Conservation (phyloP, 2,888 invertebrate genomes). For the Hirtodrosophila alboralis region DNA sequence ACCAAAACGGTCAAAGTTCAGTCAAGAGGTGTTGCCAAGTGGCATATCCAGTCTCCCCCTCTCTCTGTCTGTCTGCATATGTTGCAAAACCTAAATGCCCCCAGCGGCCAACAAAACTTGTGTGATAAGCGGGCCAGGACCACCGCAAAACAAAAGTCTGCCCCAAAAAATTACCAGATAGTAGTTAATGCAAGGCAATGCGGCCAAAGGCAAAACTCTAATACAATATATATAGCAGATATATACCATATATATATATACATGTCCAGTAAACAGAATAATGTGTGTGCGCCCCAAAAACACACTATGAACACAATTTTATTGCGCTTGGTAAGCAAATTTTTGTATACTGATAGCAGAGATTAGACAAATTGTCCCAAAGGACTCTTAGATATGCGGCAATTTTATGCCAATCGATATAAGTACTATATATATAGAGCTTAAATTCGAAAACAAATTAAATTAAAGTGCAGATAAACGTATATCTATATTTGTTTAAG, state of each 20-base stretch:
- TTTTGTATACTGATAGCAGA: conserved; percentile 38
- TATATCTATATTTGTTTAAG: too few relatives aligned
- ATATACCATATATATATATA: too few relatives aligned
- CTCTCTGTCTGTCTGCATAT: conserved; percentile 18
- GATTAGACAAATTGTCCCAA: conserved; percentile 45
- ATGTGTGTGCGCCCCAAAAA: conserved; percentile 21
- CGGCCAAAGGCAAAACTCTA: conserved; percentile 33
- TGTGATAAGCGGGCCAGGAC: conserved; percentile 36
- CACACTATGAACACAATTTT: conserved; percentile 15
- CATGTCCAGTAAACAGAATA: conserved; percentile 33
- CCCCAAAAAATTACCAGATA: conserved; percentile 3
- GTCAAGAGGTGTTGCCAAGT: conserved; percentile 66
- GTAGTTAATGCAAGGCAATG: conserved; percentile 32
- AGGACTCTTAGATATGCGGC: conserved; percentile 38
- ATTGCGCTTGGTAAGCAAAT: conserved; percentile 49
- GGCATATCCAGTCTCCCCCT: conserved; percentile 14
- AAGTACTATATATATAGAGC: too few relatives aligned
- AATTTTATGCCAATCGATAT: conserved; percentile 15
- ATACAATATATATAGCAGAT: conserved; percentile 20
- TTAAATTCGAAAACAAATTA: too few relatives aligned
- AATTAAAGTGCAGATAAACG: too few relatives aligned
- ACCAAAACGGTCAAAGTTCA: conserved; percentile 78
- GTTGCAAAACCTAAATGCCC: conserved; percentile 48
- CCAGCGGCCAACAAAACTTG: conserved; percentile 34
- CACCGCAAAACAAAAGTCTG: not conserved